Conservation (phyloP, 2,797 vertebrate species). For the Tiaroga cobitis region DNA sequence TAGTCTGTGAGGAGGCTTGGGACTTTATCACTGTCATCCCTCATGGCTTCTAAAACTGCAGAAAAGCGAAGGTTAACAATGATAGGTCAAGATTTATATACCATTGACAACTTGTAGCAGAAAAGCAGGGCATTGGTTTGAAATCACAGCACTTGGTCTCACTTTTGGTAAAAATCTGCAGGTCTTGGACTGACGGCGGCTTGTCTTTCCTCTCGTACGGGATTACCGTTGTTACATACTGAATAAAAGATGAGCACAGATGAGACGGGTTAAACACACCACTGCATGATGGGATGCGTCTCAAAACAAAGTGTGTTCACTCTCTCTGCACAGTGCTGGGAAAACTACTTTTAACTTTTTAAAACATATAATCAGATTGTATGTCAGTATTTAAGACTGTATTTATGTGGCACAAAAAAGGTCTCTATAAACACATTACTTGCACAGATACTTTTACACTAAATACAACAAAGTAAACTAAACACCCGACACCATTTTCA, state of each 20-base stretch:
- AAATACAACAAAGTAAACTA: background rate
- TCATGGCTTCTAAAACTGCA: slow-evolving; percentile 93
- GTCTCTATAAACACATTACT: background rate
- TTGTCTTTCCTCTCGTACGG: slow-evolving; percentile 94
- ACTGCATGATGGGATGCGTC: background rate
- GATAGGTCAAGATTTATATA: background rate
- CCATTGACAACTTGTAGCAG: background rate
- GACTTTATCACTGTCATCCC: slow-evolving; percentile 95
- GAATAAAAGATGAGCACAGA: slow-evolving; percentile 54
- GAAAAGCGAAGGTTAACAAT: slow-evolving; percentile 15
- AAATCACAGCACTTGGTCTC: slow-evolving; percentile 59
- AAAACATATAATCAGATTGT: background rate
- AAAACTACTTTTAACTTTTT: background rate
- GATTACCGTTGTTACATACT: slow-evolving; percentile 98
- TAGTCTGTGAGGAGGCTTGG: slow-evolving; percentile 96
- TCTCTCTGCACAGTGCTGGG: background rate
- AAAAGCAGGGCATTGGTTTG: background rate
- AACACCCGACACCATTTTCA: background rate
- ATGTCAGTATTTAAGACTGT: background rate
- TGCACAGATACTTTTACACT: background rate
- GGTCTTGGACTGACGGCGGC: slow-evolving; percentile 91
- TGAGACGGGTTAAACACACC: background rate
- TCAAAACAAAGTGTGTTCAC: background rate
- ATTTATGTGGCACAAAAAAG: background rate
- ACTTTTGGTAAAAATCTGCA: slow-evolving; percentile 97